Percentiles rank a stretch among this genome's conserved stretches.
Conservation (phyloP, 2,113 vertebrate species). For the Isichthys henryi region DNA sequence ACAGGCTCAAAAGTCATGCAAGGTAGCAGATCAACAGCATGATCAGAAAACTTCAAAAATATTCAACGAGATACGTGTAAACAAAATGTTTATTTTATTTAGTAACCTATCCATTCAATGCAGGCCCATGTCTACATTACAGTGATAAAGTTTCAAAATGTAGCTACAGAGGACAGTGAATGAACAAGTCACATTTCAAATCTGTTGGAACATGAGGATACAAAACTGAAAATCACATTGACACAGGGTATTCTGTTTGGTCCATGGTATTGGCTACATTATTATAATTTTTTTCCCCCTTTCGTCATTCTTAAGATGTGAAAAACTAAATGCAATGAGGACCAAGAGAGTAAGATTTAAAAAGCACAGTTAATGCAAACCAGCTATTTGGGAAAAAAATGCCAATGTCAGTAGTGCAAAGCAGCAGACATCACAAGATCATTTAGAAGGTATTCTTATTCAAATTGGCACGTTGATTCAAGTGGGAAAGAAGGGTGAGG, state of each 20-base stretch:
- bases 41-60: not conserved
- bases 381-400: not conserved
- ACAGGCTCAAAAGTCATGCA: not conserved
- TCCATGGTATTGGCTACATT: not conserved
- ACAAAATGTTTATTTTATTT: not conserved
- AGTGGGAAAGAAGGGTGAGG: not conserved
- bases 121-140: not conserved
- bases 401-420: not conserved
- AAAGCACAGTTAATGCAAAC: not conserved
- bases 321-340: not conserved
- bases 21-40: not conserved
- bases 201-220: not conserved
- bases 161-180: not conserved
- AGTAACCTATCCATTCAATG: constrained; percentile 2
- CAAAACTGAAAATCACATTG: constrained; percentile 1
- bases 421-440: not conserved
- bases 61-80: not conserved
- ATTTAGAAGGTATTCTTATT: not conserved
- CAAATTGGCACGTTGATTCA: not conserved
- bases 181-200: not conserved
- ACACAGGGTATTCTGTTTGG: not conserved
- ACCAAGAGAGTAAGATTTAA: not conserved
- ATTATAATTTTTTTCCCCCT: not conserved
- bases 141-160: not conserved
- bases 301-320: not conserved